These are phyloP conservation scores for Rhadinocentrus ornatus DNA, from an alignment of 2,797 vertebrate genomes.

Conservation along the genomic window DNA sequence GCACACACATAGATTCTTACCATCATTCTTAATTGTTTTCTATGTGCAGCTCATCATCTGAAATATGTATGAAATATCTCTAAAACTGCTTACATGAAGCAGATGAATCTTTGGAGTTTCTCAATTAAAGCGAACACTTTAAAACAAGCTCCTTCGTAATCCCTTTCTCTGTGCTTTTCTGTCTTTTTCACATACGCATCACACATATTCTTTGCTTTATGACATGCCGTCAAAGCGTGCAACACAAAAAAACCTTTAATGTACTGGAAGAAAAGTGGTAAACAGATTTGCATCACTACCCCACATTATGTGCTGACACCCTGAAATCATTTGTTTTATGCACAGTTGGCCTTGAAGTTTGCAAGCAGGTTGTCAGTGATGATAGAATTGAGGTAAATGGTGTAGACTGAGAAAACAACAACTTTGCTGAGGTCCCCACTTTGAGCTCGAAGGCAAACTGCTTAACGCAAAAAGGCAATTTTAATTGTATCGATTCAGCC, in stretches of 20 bases:
- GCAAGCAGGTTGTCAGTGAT: conserved; percentile 85
- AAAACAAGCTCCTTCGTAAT: conserved; percentile 70
- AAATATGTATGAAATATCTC: conserved; percentile 52
- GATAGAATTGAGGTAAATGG: conserved; percentile 88
- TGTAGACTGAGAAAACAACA: conserved; percentile 83
- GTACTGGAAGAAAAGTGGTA: conserved; percentile 77
- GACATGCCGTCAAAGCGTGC: conserved; percentile 75
- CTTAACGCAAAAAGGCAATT: conserved; percentile 81
- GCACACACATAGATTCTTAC: conserved; percentile 12
- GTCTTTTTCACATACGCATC: conserved; percentile 54
- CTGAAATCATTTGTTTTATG: conserved; percentile 87
- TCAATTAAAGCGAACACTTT: conserved; percentile 58
- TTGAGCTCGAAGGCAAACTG: conserved; percentile 80
- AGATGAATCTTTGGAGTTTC: conserved; percentile 57
- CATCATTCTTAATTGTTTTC: conserved; percentile 41
- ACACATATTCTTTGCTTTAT: conserved; percentile 67
- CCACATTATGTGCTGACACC: conserved; percentile 86
- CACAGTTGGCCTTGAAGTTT: conserved; percentile 84
- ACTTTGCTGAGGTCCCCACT: conserved; percentile 88
- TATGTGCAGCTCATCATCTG: conserved; percentile 38
- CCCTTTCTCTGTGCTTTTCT: conserved; percentile 50
- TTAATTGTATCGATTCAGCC: conserved; percentile 89
- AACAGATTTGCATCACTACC: conserved; percentile 86
- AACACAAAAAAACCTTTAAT: conserved; percentile 84
- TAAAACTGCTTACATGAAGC: conserved; percentile 52